phyloP scores from a whole-genome alignment of 2,797 vertebrate genomes.

The Dicrostonyx torquatus region DNA sequence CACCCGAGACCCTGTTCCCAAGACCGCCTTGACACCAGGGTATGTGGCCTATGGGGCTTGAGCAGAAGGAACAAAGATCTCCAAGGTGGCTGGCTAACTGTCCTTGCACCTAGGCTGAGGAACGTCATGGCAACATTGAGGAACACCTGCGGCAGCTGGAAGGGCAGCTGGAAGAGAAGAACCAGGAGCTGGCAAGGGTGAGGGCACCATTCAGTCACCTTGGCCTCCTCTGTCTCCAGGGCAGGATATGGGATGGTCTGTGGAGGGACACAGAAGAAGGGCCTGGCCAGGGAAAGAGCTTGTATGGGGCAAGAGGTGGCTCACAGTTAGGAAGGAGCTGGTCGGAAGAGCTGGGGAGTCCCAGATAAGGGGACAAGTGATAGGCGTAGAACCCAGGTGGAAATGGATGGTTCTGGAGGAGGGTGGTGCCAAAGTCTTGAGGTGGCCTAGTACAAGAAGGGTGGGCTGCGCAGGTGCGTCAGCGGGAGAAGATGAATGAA shows the following conservation, averaged over 20 bases:
- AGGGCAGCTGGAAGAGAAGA: conserved; percentile 96
- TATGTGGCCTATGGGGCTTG: background rate
- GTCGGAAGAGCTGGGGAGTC: background rate
- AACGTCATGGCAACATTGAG: conserved; percentile 87
- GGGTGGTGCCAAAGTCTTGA: background rate
- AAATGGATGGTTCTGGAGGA: background rate
- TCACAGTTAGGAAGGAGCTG: background rate
- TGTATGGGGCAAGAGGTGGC: background rate
- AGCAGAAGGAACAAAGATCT: background rate
- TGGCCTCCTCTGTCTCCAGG: background rate
- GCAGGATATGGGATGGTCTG: background rate
- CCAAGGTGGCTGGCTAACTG: background rate
- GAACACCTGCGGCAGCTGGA: conserved; percentile 96
- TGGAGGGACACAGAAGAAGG: background rate
- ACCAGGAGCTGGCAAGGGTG: conserved; percentile 96
- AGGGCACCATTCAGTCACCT: conserved; percentile 53
- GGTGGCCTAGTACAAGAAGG: accelerated
- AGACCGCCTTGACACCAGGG: background rate
- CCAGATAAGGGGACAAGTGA: background rate
- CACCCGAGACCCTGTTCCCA: background rate
- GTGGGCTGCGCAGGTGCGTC: conserved; percentile 89
- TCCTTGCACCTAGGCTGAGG: conserved; percentile 67
- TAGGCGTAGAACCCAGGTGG: accelerated
- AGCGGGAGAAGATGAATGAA: conserved; percentile 98
- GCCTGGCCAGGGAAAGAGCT: conserved; percentile 88